Evolutionary conservation across 2,797 vertebrate species (phyloP), one percentile per base, ranked within the genome.

Genomic region (Hydrophis major): DNA sequence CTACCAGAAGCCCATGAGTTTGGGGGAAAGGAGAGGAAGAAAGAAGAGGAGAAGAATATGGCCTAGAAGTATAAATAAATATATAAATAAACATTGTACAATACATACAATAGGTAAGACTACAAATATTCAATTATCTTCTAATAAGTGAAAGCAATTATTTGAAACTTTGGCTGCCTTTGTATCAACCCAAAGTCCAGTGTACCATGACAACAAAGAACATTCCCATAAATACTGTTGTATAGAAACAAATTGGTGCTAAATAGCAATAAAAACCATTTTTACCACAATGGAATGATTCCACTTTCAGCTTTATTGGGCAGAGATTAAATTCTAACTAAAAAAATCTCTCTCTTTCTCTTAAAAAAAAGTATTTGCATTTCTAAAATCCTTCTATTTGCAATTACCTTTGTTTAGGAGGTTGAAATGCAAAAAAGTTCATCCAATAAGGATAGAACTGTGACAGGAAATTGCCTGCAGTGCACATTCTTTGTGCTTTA

Each of bases 351-450:
- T 88, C 16, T 74, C 66, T 74, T 32, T 18, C 66, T 37, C 6
- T 69, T 6, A 90, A 50, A 60, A 37, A 78, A 50, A 55, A 11
- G 50, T 32, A 53, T 4, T 53, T 28, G 28, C 32, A 53, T 4
- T 55, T 93, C 87, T 89, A 92, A 93, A 94, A 37, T 50, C 57
- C 53, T 92, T 92, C 74, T 42, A 66, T 93, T 61, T 92, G 63
- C 92, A 92, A 90, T 92, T 93, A 92, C 42, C 59, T 60, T 88
- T 93, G 78, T 89, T 83, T 86, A 60, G 42, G 74, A 94, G 88
- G 53, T 27, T 93, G 66, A 69, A 93, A 42, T n/a, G 69, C 89
- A 91, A 91, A 94, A 69, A 37, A 89, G 86, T 93, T 90, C 66
- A 93, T 50, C 78, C 47, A 87, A 47, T 88, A 94, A 90, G 53